Evolutionary conservation across 2,113 vertebrate species (phyloP).

Genomic region (Actinemys pallida): DNA sequence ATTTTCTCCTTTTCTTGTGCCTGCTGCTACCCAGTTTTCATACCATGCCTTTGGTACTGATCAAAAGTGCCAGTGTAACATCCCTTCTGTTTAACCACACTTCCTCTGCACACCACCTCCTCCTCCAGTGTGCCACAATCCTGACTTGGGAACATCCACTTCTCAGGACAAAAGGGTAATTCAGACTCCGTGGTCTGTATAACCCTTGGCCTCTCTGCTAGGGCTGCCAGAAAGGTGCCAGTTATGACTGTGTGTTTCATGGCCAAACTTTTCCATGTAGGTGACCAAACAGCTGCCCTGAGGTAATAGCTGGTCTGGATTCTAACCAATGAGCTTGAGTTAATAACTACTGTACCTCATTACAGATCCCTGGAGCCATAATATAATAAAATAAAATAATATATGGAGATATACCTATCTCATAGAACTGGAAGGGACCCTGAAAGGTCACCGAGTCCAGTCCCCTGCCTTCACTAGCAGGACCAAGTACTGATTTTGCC

Average conservation of each 20-base stretch:
- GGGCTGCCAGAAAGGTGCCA: fast-evolving
- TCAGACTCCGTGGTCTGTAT: neutral
- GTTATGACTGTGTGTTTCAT: neutral
- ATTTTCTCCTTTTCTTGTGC: neutral
- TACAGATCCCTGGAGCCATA: neutral
- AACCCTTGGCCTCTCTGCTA: neutral
- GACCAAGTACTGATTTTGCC: too few relatives aligned
- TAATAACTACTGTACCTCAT: neutral
- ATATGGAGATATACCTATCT: too few relatives aligned
- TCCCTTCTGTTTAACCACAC: neutral
- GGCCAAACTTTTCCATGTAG: neutral
- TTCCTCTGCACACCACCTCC: neutral
- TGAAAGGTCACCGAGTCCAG: too few relatives aligned
- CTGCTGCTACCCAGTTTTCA: neutral
- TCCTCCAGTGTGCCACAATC: neutral
- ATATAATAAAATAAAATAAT: too few relatives aligned
- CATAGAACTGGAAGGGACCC: too few relatives aligned
- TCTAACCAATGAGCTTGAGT: neutral
- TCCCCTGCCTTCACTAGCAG: too few relatives aligned
- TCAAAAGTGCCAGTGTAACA: neutral
- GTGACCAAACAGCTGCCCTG: neutral
- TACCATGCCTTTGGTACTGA: neutral
- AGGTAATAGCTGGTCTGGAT: neutral
- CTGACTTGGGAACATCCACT: neutral
- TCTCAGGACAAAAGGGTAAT: neutral